A percentile compares a stretch with the other conserved stretches of the same genome.
phyloP scores from a whole-genome alignment of 1,140 invertebrate species.

The roundworm (Caenorhabditis elegans) region DNA sequence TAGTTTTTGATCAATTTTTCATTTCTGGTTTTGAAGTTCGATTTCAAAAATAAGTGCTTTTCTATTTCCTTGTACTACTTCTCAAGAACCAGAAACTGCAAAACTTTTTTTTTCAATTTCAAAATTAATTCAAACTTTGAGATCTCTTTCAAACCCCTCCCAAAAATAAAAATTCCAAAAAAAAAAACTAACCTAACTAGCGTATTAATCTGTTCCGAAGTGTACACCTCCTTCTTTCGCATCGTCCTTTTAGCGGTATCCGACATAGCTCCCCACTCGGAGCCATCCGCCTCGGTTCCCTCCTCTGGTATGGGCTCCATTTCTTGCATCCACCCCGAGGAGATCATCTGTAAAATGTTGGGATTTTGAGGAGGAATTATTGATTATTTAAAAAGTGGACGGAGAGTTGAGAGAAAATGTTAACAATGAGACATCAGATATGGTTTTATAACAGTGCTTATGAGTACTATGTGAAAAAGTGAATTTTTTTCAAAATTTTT shows the following conservation, averaged over 20 bases:
- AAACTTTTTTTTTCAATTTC: no score
- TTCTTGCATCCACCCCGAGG: slow-evolving; percentile 37
- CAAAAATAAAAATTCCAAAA: neutral
- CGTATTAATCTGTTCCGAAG: slow-evolving; percentile 51
- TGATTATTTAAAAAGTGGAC: no score
- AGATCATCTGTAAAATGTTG: neutral
- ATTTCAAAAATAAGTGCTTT: no score
- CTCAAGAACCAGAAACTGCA: no score
- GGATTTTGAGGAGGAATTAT: no score
- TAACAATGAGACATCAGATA: no score
- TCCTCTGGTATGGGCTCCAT: slow-evolving; percentile 53
- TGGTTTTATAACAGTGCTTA: no score
- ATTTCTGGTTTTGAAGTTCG: no score
- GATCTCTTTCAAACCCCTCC: neutral
- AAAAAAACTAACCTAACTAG: slow-evolving; percentile 40
- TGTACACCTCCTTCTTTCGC: slow-evolving; percentile 50
- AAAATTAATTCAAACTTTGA: neutral
- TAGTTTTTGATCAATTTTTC: no score
- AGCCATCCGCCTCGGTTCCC: slow-evolving; percentile 33
- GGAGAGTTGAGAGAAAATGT: no score
- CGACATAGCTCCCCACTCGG: slow-evolving; percentile 7
- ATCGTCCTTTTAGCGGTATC: slow-evolving; percentile 28
- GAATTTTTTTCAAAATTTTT: neutral
- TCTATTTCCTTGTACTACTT: no score
- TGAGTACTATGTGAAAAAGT: neutral